Base-by-base conservation (phyloP, 2,113 vertebrate species). In the Seriola rivoliana region DNA sequence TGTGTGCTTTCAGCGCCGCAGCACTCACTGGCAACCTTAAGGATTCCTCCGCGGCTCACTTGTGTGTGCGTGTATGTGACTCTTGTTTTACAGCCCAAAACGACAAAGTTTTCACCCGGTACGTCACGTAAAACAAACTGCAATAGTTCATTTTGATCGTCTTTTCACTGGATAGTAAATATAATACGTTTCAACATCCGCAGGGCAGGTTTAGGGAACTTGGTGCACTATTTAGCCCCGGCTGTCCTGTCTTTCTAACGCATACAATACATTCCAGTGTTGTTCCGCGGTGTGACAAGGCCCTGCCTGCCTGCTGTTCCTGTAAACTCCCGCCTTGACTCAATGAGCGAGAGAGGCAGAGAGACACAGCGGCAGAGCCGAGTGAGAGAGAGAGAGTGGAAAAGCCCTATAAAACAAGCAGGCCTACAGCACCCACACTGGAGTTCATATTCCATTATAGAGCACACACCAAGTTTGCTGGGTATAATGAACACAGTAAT, bases 221-320 rank as follows among this genome's bases (percentile, higher is more conserved):
- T 93, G 81, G 82, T 58, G 95, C 85, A 94, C 95, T 96, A 95
- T 91, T 96, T 96, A n/a, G 57, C 71, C 78, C 90, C 85, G 87
- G 86, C 91, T 94, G 92, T 87, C 90, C 92, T 93, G 93, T 94
- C 94, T 95, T 93, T 92, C 93, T 92, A 93, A 92, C 92, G 94
- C 94, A 94, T 95, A 96, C 95, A 96, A 96, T 96, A 94, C 95
- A 96, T 96, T 96, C 95, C 95, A 92, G 95, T 95, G 95, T 95
- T 75, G 91, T 13, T 96, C 93, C 95, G 95, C 95, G 85, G 77
- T 82, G 95, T 96, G 95, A 95, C 85, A 85, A 90, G 95, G 94
- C 94, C 74, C 88, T 92, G 95, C 94, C 90, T 95, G 95, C 94
- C 94, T 95, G 95, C 95, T 95, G 95, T 96, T 96, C 95, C 94